These are phyloP conservation scores for Cylas formicarius DNA, from an alignment of 1,140 invertebrate genomes.

Conservation along the genomic window DNA sequence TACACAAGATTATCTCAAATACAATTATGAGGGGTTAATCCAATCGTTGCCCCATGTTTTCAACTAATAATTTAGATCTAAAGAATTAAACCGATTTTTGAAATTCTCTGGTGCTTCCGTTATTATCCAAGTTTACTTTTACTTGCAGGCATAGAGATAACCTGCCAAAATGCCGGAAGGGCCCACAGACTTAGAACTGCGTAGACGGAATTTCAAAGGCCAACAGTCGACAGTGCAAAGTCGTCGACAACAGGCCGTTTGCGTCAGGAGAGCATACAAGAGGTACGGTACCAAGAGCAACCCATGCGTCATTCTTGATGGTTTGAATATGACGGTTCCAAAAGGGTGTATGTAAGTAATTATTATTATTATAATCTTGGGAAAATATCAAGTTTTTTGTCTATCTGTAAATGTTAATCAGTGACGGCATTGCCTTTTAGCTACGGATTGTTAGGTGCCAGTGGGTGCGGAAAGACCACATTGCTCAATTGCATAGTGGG, in stretches of 20 bases:
- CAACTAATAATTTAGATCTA: too few relatives aligned
- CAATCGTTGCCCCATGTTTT: too few relatives aligned
- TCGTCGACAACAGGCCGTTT: slow-evolving; percentile 70
- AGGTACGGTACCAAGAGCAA: slow-evolving; percentile 78
- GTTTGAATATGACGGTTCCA: slow-evolving; percentile 83
- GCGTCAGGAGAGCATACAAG: slow-evolving; percentile 77
- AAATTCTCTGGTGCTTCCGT: too few relatives aligned
- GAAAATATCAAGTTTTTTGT: not conserved
- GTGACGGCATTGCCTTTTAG: slow-evolving; percentile 16
- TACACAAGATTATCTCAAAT: too few relatives aligned
- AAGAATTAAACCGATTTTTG: too few relatives aligned
- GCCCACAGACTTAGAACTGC: slow-evolving; percentile 31
- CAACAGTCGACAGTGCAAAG: slow-evolving; percentile 67
- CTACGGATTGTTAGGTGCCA: slow-evolving; percentile 76
- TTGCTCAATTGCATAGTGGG: slow-evolving; percentile 79
- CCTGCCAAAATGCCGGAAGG: slow-evolving; percentile 21
- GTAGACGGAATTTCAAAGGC: slow-evolving; percentile 31
- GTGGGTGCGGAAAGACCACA: slow-evolving; percentile 79
- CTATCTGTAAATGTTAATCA: too few relatives aligned
- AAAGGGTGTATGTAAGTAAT: slow-evolving; percentile 83
- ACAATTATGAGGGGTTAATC: too few relatives aligned
- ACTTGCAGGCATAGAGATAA: too few relatives aligned
- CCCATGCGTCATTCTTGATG: slow-evolving; percentile 73
- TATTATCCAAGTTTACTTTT: too few relatives aligned
- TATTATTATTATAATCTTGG: not conserved